Evolutionary conservation across 64 coral and sea anemone genomes (phyloP), one percentile per base, ranked within the genome.

Genomic region (Montipora capricornis): DNA sequence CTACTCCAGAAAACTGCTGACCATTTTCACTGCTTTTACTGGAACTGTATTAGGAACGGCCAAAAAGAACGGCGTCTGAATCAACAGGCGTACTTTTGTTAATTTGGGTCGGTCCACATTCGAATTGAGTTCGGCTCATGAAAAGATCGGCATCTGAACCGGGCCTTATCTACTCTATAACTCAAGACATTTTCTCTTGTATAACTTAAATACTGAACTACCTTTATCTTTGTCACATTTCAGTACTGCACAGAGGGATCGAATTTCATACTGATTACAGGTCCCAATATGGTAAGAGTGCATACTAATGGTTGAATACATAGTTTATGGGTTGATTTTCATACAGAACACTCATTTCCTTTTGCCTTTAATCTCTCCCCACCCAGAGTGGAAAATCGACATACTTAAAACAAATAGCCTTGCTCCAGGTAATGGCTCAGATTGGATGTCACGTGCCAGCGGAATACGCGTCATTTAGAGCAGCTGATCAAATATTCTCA

Each of bases 391-490:
- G 98, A 24, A 99, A 99, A 77, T 99, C 98, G 50, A 99, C 98
- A 5, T 99, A 99, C 71, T 76, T 99, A 68, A 99, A 99, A 77
- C 98, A 99, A 79, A 88, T 96, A 46, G 95, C 92, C 0, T 74
- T 99, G 48, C 89, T 99, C 15, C 98, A 99, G 70, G 90, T 99
- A 64, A 99, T 96, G 98, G 98, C 98, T 9, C 98, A 99, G 84
- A 96, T 99, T 50, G 98, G 98, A 12, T 96, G 95, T 55, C 96
- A 88, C 74, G 95, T 99, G 8, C 98, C 98, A 47, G 98, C 98
- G 1, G 89, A 92, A 68, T 99, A 99, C 50, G 94, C 95, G 15
- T 99, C 98, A 5, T 99, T 99, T 49, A 96, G 98, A 85, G 91
- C 94, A 62, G 92, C 98, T 57, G 92, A 96, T 77, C 98, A 99